Evolutionary conservation across 2,113 vertebrate species (phyloP), one percentile per base, ranked within the genome.

Genomic region (Okapia johnstoni): DNA sequence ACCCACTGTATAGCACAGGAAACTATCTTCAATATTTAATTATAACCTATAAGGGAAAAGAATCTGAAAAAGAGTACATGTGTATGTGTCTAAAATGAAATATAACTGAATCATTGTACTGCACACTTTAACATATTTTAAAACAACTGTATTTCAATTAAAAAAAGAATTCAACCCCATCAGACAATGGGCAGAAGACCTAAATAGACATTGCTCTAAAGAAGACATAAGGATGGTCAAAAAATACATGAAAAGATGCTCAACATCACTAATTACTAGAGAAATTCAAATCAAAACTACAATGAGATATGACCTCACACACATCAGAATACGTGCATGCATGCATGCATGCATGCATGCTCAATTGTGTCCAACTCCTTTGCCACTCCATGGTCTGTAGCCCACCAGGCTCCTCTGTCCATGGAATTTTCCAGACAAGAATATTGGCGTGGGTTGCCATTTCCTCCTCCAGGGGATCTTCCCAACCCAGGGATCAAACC

Each of bases 261-360:
- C 70, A 43, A 26, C 6, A 43, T 76, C 70, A 76, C n/a, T 13
- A 40, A 70, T 43, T 76, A 43, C 14, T 26, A 43, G 70, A 76
- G 70, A 76, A 76, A 76, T 76, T 76, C 3, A 43, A 43, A 26
- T 43, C 36, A 76, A 43, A 76, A 14, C 23, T 76, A 43, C 6
- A 43, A 43, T 76, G 23, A 76, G 36, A 76, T 76, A 76, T 7
- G 36, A 26, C 60, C 28, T 61, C 60, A 30, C 23, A 43, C 70
- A 23, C 1, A 0, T 12, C 66, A 70, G 66, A 70, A 23, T 12
- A 23, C 0, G 2, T 12, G 19, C n/a, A 40, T 66, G 33, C 16
- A 66, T 12, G n/a, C n/a, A n/a, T n/a, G n/a, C n/a, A n/a, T 12
- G 19, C n/a, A 40, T 66, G 19, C 66, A 2, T 40, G 19, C n/a